Conservation (phyloP, 2,888 invertebrate genomes). For the Psylliodes chrysocephalus region DNA sequence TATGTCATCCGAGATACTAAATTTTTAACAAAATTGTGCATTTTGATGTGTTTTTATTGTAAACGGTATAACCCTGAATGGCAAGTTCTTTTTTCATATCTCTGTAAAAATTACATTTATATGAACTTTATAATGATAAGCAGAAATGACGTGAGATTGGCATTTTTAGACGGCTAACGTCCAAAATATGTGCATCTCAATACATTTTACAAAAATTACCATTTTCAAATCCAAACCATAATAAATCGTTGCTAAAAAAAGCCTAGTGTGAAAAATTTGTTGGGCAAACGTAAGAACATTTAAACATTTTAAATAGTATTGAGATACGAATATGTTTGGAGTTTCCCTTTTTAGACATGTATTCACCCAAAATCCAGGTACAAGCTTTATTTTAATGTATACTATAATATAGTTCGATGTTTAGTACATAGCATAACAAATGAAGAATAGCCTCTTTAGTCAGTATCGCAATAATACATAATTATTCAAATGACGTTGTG, state of each 20-base stretch:
- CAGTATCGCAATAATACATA: conserved; percentile 64
- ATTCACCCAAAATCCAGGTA: conserved; percentile 62
- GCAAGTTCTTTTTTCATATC: conserved; percentile 69
- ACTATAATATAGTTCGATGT: conserved; percentile 65
- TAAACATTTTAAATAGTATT: too few species aligned
- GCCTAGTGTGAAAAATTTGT: too few species aligned
- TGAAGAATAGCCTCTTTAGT: conserved; percentile 61
- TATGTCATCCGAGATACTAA: conserved; percentile 63
- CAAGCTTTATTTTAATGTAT: conserved; percentile 64
- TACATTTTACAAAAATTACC: too few species aligned
- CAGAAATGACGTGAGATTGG: conserved; percentile 62
- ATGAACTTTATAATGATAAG: conserved; percentile 58
- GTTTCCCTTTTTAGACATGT: conserved; percentile 39
- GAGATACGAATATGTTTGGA: neutral
- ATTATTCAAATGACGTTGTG: conserved; percentile 62
- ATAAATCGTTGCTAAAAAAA: too few species aligned
- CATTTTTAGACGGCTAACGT: conserved; percentile 50
- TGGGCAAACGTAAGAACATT: too few species aligned
- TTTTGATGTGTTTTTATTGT: conserved; percentile 64
- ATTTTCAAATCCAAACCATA: too few species aligned
- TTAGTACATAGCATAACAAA: conserved; percentile 63
- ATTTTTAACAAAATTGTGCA: conserved; percentile 62
- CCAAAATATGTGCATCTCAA: too few species aligned
- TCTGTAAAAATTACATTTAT: conserved; percentile 58
- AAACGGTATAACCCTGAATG: conserved; percentile 83